phyloP scores from a whole-genome alignment of 2,888 invertebrate species.

The Galerucella nymphaeae region DNA sequence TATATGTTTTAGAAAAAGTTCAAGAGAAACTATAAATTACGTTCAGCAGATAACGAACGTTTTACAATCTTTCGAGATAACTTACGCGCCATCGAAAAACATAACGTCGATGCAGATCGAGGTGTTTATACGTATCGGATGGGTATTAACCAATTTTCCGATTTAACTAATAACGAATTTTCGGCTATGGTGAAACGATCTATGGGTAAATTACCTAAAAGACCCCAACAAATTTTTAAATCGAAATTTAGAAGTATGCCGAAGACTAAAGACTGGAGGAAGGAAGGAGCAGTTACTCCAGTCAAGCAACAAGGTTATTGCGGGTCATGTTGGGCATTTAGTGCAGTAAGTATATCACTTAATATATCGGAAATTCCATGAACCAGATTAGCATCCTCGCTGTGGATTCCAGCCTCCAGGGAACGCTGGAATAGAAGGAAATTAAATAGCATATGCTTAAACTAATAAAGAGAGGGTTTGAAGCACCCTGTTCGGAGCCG shows the following conservation, averaged over 20 bases:
- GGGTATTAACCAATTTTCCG: constrained; percentile 11
- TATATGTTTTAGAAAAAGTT: constrained; percentile 7
- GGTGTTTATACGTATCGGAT: background rate
- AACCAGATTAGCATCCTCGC: too few species aligned
- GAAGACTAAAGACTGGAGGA: constrained; percentile 66
- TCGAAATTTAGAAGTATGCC: background rate
- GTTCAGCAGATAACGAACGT: constrained; percentile 1
- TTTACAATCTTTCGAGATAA: constrained; percentile 8
- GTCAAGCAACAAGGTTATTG: constrained; percentile 70
- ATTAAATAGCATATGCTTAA: too few species aligned
- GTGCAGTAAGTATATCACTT: constrained; percentile 64
- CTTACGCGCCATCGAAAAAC: background rate
- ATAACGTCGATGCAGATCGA: constrained; percentile 2
- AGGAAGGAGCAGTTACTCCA: constrained; percentile 67
- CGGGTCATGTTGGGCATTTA: constrained; percentile 76
- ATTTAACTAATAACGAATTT: constrained; percentile 8
- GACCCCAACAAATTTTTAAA: background rate
- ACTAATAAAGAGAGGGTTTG: too few species aligned
- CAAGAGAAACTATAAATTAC: constrained; percentile 13
- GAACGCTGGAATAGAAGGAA: too few species aligned
- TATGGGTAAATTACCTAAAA: background rate
- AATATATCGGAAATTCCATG: too few species aligned
- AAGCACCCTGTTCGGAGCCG: too few species aligned
- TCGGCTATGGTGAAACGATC: background rate
- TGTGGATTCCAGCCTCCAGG: too few species aligned